Evolutionary conservation across 1,140 invertebrate species (phyloP).

Genomic region (Zaprionus ornatus): DNA sequence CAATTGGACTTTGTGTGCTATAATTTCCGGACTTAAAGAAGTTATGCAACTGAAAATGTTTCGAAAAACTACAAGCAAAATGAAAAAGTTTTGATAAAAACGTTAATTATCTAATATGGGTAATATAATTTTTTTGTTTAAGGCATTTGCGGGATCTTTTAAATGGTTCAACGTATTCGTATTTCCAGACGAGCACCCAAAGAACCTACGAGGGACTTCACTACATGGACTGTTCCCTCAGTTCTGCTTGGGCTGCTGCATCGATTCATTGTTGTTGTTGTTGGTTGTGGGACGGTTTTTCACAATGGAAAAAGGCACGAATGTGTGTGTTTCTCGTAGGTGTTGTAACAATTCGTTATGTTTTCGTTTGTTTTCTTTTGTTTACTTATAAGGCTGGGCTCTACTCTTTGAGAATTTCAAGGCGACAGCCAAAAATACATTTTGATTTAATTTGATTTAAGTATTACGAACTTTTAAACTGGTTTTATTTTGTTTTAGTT

Average conservation of each 20-base stretch:
- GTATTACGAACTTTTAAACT: constrained; percentile 59
- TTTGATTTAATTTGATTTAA: constrained; percentile 56
- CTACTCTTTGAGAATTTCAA: constrained; percentile 66
- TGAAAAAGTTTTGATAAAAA: constrained; percentile 33
- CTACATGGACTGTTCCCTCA: not conserved
- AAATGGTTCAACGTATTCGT: constrained; percentile 61
- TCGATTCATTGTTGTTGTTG: not conserved
- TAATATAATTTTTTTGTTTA: constrained; percentile 71
- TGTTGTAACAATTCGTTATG: constrained; percentile 50
- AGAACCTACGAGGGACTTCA: not conserved
- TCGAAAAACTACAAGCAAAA: constrained; percentile 65
- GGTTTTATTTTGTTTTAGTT: constrained; percentile 38
- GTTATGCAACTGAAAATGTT: constrained; percentile 39
- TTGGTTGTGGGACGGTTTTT: constrained; percentile 71
- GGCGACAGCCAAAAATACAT: constrained; percentile 48
- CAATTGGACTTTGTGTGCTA: constrained; percentile 46
- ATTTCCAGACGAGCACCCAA: constrained; percentile 9
- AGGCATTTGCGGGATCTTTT: constrained; percentile 63
- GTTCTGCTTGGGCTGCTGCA: not conserved
- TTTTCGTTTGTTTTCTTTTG: constrained; percentile 11
- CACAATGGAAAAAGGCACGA: constrained; percentile 78
- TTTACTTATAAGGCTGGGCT: constrained; percentile 41
- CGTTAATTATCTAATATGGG: constrained; percentile 57
- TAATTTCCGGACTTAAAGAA: constrained; percentile 23
- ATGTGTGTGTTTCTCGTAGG: constrained; percentile 58